Conservation (phyloP, 92 coral and sea anemone species). For the Palythoa grandiflora region DNA sequence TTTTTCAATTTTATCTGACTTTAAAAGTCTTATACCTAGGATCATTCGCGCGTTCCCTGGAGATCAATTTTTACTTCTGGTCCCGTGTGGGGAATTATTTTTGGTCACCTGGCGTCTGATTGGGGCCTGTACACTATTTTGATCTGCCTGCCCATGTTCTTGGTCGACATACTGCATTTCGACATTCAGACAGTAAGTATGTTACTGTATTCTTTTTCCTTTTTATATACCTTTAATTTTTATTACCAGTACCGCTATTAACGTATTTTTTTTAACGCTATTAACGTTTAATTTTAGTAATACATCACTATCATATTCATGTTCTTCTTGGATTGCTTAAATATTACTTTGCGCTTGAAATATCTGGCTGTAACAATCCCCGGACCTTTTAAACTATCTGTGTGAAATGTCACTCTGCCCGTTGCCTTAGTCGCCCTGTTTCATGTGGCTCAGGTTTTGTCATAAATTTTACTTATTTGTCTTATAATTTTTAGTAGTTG, state of each 20-base stretch:
- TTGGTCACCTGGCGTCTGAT: conserved; percentile 88
- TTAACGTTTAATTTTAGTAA: too few species aligned
- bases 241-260: neutral
- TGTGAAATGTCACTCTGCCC: too few species aligned
- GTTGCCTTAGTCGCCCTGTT: too few species aligned
- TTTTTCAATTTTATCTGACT: neutral
- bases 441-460: too few species aligned
- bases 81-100: conserved; percentile 96
- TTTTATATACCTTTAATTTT: neutral
- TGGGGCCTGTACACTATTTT: conserved; percentile 96
- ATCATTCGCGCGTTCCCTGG: conserved; percentile 76
- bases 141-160: conserved; percentile 85
- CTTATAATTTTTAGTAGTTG: too few species aligned
- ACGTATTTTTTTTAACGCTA: too few species aligned
- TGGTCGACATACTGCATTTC: conserved; percentile 84
- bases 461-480: too few species aligned
- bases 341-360: too few species aligned
- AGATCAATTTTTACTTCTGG: conserved; percentile 80
- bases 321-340: too few species aligned
- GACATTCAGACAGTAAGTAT: conserved; percentile 86
- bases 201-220: neutral
- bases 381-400: too few species aligned
- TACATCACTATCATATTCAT: too few species aligned
- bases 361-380: too few species aligned
- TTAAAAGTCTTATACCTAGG: conserved; percentile 30